Base-by-base conservation (phyloP, 2,797 vertebrate species). In the Threskiornis aethiopicus region DNA sequence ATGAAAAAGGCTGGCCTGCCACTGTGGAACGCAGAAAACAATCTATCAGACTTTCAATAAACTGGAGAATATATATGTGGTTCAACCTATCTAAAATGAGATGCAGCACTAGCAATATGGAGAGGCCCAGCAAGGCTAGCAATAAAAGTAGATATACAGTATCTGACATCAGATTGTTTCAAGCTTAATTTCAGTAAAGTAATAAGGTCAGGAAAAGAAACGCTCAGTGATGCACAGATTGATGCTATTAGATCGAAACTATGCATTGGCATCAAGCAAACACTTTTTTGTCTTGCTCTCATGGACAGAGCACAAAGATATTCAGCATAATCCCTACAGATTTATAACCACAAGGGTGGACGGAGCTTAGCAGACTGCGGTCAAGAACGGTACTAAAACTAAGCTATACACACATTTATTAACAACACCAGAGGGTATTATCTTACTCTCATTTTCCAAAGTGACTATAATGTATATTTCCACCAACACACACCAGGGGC, bases 91-190 rank as follows among this genome's bases (percentile, higher is more conserved):
- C 97, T 98, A 69, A 98, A 98, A 98, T 98, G 98, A 98, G 98
- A 98, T 98, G 98, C 97, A 97, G 97, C 82, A 95, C 97, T 96
- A 97, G 97, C 98, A 98, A 97, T 98, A 98, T 97, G 98, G 97
- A 98, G 94, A 96, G 97, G 73, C 95, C 97, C 97, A 92, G 97
- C 96, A 98, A 98, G 94, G 64, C 97, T 97, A 96, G 98, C 98
- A 98, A 98, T 98, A 98, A 98, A 98, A 98, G 97, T 92, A 98
- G 98, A 98, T 98, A 98, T 98, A 98, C 98, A 97, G 97, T 98
- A 97, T 97, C 97, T 98, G 98, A 98, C 98, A 98, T 97, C 96
- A 97, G 97, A 98, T 98, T 98, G 98, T 98, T 98, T 98, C 98
- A 98, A 98, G 98, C 98, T 98, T 98, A 98, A 98, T 98, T 98